Conservation (phyloP, 2,888 invertebrate species). For the Spilarctia lutea region DNA sequence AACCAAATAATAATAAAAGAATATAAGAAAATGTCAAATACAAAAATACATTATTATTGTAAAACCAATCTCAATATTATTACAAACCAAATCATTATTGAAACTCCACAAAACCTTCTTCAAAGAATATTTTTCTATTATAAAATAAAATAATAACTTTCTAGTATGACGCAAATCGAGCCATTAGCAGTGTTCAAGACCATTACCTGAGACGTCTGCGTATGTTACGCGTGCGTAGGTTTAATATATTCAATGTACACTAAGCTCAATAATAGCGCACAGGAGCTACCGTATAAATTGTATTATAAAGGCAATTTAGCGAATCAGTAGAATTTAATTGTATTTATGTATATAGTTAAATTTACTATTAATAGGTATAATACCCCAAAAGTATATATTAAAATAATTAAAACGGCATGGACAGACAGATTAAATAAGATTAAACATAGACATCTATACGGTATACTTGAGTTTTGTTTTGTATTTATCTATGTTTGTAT, state of each 20-base stretch:
- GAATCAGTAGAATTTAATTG: not conserved
- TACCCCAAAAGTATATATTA: too few species aligned
- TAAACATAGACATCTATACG: too few species aligned
- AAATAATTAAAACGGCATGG: too few species aligned
- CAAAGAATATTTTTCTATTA: conserved; percentile 8
- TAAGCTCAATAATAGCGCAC: conserved; percentile 37
- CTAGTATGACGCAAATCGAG: conserved; percentile 16
- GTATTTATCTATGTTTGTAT: too few species aligned
- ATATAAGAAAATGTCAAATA: not conserved
- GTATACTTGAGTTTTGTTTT: too few species aligned
- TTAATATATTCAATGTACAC: conserved; percentile 42
- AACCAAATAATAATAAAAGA: too few species aligned
- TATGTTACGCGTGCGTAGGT: conserved; percentile 11
- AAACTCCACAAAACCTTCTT: not conserved
- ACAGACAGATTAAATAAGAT: too few species aligned
- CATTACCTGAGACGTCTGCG: conserved; percentile 29
- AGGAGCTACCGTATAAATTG: conserved; percentile 35
- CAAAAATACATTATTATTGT: not conserved
- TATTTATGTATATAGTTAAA: not conserved
- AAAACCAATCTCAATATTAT: not conserved
- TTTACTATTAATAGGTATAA: too few species aligned
- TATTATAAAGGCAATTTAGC: conserved; percentile 20
- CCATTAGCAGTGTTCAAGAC: conserved; percentile 17
- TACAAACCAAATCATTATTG: conserved; percentile 2
- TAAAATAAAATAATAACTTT: conserved; percentile 12